Percentiles rank a stretch among this genome's conserved stretches.
Conservation (phyloP, 2,113 vertebrate genomes). For the Brevimyrus niger region DNA sequence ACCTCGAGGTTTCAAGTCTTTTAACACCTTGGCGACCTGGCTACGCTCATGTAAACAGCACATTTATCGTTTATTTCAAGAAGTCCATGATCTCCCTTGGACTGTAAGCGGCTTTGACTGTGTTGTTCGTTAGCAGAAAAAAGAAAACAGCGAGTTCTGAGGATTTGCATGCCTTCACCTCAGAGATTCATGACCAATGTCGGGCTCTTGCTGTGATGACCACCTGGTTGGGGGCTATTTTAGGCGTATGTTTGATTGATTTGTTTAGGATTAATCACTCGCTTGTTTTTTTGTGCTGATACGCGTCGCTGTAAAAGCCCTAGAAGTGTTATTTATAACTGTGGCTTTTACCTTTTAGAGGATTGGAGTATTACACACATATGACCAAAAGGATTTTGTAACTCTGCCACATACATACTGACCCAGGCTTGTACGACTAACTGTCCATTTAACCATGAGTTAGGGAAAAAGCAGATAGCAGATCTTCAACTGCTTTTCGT, state of each 20-base stretch:
- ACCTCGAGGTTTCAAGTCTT: not conserved
- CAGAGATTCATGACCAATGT: not conserved
- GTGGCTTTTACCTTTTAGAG: not conserved
- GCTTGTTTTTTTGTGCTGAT: not conserved
- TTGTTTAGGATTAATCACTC: not conserved
- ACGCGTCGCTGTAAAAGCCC: not conserved
- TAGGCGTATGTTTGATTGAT: not conserved
- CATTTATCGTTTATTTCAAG: not conserved
- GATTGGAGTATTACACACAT: not conserved
- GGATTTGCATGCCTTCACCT: not conserved
- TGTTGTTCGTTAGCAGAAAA: not conserved
- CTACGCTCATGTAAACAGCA: not conserved
- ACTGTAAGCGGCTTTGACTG: not conserved
- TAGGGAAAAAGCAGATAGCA: not conserved
- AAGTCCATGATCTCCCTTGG: not conserved
- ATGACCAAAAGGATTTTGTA: not conserved
- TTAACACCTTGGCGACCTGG: not conserved
- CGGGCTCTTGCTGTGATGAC: not conserved
- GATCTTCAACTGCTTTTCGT: not conserved
- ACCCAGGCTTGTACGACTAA: not conserved
- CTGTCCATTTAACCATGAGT: not conserved
- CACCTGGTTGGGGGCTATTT: not conserved
- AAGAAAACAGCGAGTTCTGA: not conserved
- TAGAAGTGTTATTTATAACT: not conserved
- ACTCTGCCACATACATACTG: not conserved